A percentile compares a stretch with the other conserved stretches of the same genome.
phyloP scores from a whole-genome alignment of 2,113 vertebrate genomes.

The Thamnaconus septentrionalis region DNA sequence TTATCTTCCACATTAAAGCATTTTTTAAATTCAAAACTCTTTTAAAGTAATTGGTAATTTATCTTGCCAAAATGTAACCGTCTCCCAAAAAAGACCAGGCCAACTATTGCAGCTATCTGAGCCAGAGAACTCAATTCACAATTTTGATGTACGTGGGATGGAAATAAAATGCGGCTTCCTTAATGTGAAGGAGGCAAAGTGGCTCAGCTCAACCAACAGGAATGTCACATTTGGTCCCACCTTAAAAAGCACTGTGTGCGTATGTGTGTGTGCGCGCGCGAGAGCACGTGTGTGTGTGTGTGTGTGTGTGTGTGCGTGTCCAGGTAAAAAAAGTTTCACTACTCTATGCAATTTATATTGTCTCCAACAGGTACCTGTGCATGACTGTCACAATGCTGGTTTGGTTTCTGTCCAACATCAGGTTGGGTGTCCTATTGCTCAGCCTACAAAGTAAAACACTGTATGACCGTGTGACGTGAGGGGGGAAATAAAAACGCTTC shows the following conservation, averaged over 20 bases:
- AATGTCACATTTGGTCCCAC: constrained; percentile 77
- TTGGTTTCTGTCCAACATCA: constrained; percentile 23
- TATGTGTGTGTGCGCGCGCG: no score
- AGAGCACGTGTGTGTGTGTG: no score
- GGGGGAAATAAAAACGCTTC: constrained; percentile 63
- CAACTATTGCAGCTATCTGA: no score
- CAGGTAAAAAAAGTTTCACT: constrained; percentile 37
- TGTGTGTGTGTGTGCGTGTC: constrained; percentile 5
- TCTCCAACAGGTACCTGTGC: constrained; percentile 1
- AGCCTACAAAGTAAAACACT: constrained; percentile 65
- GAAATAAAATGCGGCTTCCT: constrained; percentile 1
- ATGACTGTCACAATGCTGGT: constrained; percentile 55
- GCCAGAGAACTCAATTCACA: no score
- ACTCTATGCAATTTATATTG: no score
- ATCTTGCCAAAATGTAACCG: no score
- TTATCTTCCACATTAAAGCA: no score
- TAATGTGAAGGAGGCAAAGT: constrained; percentile 21
- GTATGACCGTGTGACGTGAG: constrained; percentile 14
- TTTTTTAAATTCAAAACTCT: no score
- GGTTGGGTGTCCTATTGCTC: constrained; percentile 70
- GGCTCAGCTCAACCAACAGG: constrained; percentile 58
- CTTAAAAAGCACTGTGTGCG: constrained; percentile 58
- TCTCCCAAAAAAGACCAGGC: no score
- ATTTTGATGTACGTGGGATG: no score
- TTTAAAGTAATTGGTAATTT: no score